Evolutionary conservation across 2,113 vertebrate genomes (phyloP), one percentile per base, ranked within the genome.

Genomic region (Cardinalis cardinalis): DNA sequence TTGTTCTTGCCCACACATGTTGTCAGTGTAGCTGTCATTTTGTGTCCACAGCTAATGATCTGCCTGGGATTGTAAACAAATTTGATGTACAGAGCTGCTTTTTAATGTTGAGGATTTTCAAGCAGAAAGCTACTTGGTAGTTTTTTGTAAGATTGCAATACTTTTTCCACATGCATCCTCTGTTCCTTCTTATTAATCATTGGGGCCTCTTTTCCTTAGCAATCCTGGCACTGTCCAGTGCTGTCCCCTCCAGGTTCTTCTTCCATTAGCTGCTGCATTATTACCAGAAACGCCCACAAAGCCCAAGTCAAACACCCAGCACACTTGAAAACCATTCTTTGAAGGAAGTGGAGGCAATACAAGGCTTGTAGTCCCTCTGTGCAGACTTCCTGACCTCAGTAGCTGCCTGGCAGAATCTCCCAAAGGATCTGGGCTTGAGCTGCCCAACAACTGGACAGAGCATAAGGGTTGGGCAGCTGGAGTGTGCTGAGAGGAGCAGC

Each of bases 401-500:
- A 72, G 63, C 28, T 46, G 44, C 44, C 44, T 44, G 44, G 44
- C 44, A 20, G 19, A 44, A 44, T 44, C 19, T 44, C 44, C 44
- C 44, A 44, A 44, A 44, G 44, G 19, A 44, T 44, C 44, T 44
- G 44, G 44, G 19, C 44, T 76, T 38, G 40, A 86, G 80, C 61
- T 87, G 44, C 49, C 48, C 1, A 26, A 9, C 51, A 73, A 28
- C 46, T 65, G 52, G 34, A 25, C 1, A 0, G 60, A 44, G 65
- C 17, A 21, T 25, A 81, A 18, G 65, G 43, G 19, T 20, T 36
- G 55, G 43, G 31, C 65, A 74, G 38, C n/a, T 46, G 0, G 0
- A 14, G 7, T 34, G 23, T 52, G 31, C 87, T 81, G 31, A 32
- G 53, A 32, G 71, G 72, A 86, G 24, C 34, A 53, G 13, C 38